Evolutionary conservation across 2,113 vertebrate genomes (phyloP), one percentile per base, ranked within the genome.

Genomic region (Albula goreensis): DNA sequence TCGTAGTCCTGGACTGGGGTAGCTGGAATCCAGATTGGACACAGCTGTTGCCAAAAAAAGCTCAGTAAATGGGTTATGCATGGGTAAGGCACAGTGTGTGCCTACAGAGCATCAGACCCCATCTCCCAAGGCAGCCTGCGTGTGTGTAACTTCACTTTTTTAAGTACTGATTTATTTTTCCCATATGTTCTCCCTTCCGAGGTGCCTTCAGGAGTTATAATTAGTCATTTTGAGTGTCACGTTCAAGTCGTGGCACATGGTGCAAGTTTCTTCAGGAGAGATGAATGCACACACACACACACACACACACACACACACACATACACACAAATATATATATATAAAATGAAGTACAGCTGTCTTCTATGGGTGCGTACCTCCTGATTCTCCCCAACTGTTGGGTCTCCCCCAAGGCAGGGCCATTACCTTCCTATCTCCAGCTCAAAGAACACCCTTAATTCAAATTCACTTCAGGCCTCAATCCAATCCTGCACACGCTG

Each of bases 401-500:
- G 31, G 31, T 41, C 31, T 41, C 31, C 31, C 31, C 31, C 31
- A 41, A 41, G 31, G 31, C 31, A 41, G 31, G 31, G 31, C 31
- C 31, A 41, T 41, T 41, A 41, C 31, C 31, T 41, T 41, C 31
- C 31, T 41, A 41, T 41, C 31, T 41, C 31, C 53, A 56, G 53
- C 53, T 12, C 6, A 56, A 12, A 56, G 53, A 56, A 56, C 53
- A 7, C 53, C 53, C 12, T 56, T 56, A 56, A 56, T 0, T 96
- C 96, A 15, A 50, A 49, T 8, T 96, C 95, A 50, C 96, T 95
- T 0, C 96, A 96, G 94, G 96, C 90, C 95, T 96, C 52, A 93
- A 53, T 77, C 96, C 86, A 95, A 96, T 93, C 17, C 25, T 49
- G 17, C 50, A n/a, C 48, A 15, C 2, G 41, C 80, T 50, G 12